Evolutionary conservation across 2,888 invertebrate genomes (phyloP).

Genomic region (Amiota mariae): DNA sequence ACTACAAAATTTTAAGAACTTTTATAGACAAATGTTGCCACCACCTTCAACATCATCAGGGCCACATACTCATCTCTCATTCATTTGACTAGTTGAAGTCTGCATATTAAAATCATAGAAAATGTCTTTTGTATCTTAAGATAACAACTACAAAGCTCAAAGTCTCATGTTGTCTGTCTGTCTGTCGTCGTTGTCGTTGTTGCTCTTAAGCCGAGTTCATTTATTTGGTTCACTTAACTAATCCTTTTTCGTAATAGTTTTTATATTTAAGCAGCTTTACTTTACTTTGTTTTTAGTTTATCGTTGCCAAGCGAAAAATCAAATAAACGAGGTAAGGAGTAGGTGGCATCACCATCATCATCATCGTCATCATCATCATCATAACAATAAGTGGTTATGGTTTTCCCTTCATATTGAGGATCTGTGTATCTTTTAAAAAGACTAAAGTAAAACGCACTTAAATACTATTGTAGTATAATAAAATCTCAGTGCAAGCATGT

Average conservation of each 20-base stretch:
- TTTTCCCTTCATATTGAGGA: neutral
- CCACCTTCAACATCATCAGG: conserved; percentile 27
- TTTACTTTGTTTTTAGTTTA: conserved; percentile 28
- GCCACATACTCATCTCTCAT: conserved; percentile 27
- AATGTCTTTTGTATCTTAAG: conserved; percentile 25
- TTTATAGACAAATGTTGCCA: conserved; percentile 17
- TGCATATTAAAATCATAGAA: neutral
- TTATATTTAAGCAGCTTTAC: conserved; percentile 63
- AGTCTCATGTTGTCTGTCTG: too few relatives aligned
- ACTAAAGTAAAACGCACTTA: neutral
- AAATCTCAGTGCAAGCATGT: neutral
- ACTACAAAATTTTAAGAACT: conserved; percentile 16
- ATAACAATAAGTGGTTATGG: neutral
- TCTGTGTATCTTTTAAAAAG: too few relatives aligned
- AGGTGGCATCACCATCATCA: too few relatives aligned
- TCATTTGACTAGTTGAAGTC: neutral
- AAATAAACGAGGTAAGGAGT: neutral
- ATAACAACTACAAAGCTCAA: conserved; percentile 62
- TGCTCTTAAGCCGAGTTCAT: conserved; percentile 63
- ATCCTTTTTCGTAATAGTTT: conserved; percentile 64
- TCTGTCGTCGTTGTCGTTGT: conserved; percentile 27
- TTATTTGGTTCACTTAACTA: conserved; percentile 68
- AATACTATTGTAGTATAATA: too few relatives aligned
- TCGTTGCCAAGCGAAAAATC: conserved; percentile 6
- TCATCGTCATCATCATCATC: too few relatives aligned